Evolutionary conservation across 2,888 invertebrate genomes (phyloP), one percentile per base, ranked within the genome.

Genomic region (Eupithecia subfuscata): DNA sequence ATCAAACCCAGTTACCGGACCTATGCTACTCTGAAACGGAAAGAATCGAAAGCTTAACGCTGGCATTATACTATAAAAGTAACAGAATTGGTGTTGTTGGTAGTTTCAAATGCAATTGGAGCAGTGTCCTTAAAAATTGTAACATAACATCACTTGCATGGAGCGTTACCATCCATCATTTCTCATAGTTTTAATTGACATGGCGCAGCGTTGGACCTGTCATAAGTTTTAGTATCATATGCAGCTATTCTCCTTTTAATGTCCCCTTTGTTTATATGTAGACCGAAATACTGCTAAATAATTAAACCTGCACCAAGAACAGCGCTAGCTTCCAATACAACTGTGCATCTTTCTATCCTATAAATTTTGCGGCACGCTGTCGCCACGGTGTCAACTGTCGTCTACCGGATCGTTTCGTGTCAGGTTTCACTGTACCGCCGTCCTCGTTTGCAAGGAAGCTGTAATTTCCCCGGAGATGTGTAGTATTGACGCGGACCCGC

Each of bases 401-500:
- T 69, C 74, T 60, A 45, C 71, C 56, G 25, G 63, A 64, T 69
- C 40, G 74, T 75, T 78, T 45, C 74, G 75, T 69, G 77, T 79
- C 79, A 78, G 73, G 79, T 82, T 79, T 82, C 79, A 75, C 73
- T 75, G 82, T 79, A 78, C 69, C 79, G 71, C 77, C 72, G 75
- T 72, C 79, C 75, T 82, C 75, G 72, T 74, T 77, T 69, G 84
- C 81, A 85, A 87, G 88, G 84, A 87, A 85, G 77, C 84, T 69
- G 85, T 90, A 88, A 90, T 90, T 90, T 90, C 90, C 90, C 90
- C 72, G 48, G 90, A 89, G 90, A 87, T 83, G 83, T 74, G 70
- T 82, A 72, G 84, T 89, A 90, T 90, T 87, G 90, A 89, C 89
- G 82, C 79, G 83, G 84, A 81, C 84, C 80, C 80, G 84, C 82